Base-by-base conservation (phyloP, 2,797 vertebrate genomes). In the Vespertilio murinus region DNA sequence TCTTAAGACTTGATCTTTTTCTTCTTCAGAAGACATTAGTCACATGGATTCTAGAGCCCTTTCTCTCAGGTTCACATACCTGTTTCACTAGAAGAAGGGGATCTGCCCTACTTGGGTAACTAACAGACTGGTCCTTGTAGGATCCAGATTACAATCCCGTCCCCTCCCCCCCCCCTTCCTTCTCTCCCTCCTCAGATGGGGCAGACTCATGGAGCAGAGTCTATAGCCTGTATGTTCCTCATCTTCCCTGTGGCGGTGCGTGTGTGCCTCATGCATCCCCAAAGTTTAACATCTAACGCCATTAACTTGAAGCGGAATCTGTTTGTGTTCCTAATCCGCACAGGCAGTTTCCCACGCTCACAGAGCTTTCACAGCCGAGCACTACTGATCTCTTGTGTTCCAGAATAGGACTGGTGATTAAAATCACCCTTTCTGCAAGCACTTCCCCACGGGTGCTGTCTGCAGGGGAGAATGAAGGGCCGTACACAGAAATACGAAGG, bases 351-450 rank as follows among this genome's bases (percentile, higher is more conserved):
- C 47, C 82, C 82, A 45, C 93, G 90, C 92, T 35, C 91, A 25
- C 67, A 84, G 33, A 67, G 82, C 67, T 96, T 74, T 95, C 89
- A 64, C 6, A 80, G 85, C 74, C 13, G 82, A 96, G 47, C 79
- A 12, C 59, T 94, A 78, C 93, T 52, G 95, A 94, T 97, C 85
- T 95, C 96, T 93, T 93, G 91, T 95, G 88, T 97, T 96, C 90
- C 90, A 96, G 90, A 94, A 94, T 91, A 96, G 91, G 94, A 87
- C 93, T 90, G 92, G 84, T 94, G 93, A 13, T 86, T 96, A 80
- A 73, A 93, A 90, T 61, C 94, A 77, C 73, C 69, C 71, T 28
- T 91, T 96, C 89, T 91, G 77, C n/a, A 96, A 96, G 84, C 33
- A 92, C 90, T 61, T 94, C 35, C 70, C 90, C 96, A 93, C 67